Evolutionary conservation across 2,888 invertebrate genomes (phyloP), one percentile per base, ranked within the genome.

Genomic region (Parthenolecanium corni): DNA sequence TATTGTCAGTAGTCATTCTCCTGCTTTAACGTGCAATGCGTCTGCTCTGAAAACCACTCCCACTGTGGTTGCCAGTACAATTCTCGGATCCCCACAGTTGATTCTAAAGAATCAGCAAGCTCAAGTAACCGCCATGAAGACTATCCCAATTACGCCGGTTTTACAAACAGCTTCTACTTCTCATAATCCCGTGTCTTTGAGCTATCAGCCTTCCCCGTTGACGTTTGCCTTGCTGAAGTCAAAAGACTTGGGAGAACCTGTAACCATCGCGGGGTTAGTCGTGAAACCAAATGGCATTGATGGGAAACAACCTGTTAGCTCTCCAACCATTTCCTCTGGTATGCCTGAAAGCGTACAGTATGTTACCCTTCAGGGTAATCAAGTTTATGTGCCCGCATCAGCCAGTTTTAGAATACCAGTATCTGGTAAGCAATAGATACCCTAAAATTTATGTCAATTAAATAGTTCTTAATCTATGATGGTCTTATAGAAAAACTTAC

Each of bases 191-290:
- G 24, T 25, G 9, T 16, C 57, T 11, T 46, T 47, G 18, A 53
- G 64, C 12, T 63, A 57, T 62, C 64, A 62, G 18, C 56, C 58
- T 16, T 65, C 58, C 44, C 54, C 66, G 2, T 47, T 65, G 23
- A 64, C 65, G 24, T 65, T 66, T 4, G 64, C 66, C 1, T 62
- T 66, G 40, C 38, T 65, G 12, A 65, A 66, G 31, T 54, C 66
- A 25, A 62, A 54, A 14, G 66, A 66, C 21, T 51, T 66, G 14
- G 53, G 36, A 6, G 47, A 49, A 9, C 18, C 47, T 5, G 25
- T 46, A 18, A 61, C 51, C 3, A 11, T 24, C 5, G 14, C 44
- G 6, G 40, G 38, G 5, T 20, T 57, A 38, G 24, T 63, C 16
- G 16, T 63, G 1, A 53, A 63, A 44, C 63, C 42, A n/a, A 63